phyloP scores from a whole-genome alignment of 2,797 vertebrate genomes.

The Myotis planiceps region DNA sequence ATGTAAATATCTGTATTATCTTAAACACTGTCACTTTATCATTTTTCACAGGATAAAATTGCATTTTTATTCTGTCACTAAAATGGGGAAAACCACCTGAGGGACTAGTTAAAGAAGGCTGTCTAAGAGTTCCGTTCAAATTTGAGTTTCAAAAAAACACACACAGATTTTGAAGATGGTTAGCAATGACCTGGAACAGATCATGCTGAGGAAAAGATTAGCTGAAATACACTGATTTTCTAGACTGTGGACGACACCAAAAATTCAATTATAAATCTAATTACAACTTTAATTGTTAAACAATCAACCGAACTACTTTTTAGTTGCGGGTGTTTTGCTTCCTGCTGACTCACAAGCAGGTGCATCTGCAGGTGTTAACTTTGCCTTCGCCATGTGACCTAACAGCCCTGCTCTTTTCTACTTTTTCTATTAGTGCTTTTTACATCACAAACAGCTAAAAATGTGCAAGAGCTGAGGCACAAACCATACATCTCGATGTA shows the following conservation, averaged over 20 bases:
- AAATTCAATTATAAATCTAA: conserved; percentile 86
- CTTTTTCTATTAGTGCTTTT: background rate
- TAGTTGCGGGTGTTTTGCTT: conserved; percentile 24
- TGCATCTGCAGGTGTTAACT: conserved; percentile 73
- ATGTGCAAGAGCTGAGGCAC: background rate
- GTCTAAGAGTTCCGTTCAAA: conserved; percentile 23
- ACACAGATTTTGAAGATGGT: conserved; percentile 52
- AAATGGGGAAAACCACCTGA: background rate
- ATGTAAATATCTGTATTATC: background rate
- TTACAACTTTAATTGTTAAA: conserved; percentile 86
- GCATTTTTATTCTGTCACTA: background rate
- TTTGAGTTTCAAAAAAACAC: background rate
- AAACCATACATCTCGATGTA: background rate
- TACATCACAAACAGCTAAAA: background rate
- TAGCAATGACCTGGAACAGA: conserved; percentile 76
- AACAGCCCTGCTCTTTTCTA: background rate
- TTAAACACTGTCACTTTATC: conserved; percentile 1
- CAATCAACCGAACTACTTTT: conserved; percentile 78
- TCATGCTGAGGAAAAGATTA: conserved; percentile 75
- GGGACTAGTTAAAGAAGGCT: background rate
- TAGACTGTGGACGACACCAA: conserved; percentile 63
- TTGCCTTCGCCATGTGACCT: background rate
- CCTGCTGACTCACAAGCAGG: conserved; percentile 71
- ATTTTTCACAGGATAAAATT: conserved; percentile 31
- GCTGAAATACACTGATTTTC: conserved; percentile 77